Evolutionary conservation across 2,113 vertebrate genomes (phyloP).

Genomic region (Caranx melampygus): DNA sequence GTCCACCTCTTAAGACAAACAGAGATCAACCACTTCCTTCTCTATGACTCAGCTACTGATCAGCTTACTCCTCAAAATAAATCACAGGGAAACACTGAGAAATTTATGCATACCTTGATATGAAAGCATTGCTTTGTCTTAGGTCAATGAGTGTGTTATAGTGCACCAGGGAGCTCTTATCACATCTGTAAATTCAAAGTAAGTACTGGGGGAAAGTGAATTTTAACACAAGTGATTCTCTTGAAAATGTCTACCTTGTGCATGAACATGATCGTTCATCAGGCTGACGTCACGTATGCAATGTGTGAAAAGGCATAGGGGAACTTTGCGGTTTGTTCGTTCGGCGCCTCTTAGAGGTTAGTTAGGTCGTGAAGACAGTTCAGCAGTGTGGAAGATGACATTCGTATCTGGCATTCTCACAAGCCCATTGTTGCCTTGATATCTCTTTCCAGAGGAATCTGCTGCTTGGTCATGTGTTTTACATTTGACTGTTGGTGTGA

Average conservation of each 20-base stretch:
- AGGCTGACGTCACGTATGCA: neutral
- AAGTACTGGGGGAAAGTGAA: neutral
- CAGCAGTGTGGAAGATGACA: conserved; percentile 49
- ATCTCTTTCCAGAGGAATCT: conserved; percentile 28
- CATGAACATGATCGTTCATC: neutral
- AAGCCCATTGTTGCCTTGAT: conserved; percentile 18
- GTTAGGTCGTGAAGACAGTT: conserved; percentile 2
- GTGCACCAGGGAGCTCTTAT: neutral
- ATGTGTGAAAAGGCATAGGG: neutral
- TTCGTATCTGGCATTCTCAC: conserved; percentile 38
- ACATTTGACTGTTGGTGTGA: neutral
- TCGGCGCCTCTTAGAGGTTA: neutral
- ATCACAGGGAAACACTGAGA: neutral
- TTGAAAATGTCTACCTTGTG: conserved; percentile 12
- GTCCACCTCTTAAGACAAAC: conserved; percentile 48
- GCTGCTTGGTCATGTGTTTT: conserved; percentile 27
- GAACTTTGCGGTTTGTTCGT: conserved; percentile 13
- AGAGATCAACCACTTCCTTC: conserved; percentile 44
- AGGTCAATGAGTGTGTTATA: neutral
- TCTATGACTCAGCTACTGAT: conserved; percentile 48
- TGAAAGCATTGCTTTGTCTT: neutral
- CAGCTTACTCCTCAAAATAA: neutral
- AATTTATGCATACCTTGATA: neutral
- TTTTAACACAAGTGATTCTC: neutral
- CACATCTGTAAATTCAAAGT: neutral